Evolutionary conservation across 2,113 vertebrate species (phyloP).

Genomic region (Columba janthina): DNA sequence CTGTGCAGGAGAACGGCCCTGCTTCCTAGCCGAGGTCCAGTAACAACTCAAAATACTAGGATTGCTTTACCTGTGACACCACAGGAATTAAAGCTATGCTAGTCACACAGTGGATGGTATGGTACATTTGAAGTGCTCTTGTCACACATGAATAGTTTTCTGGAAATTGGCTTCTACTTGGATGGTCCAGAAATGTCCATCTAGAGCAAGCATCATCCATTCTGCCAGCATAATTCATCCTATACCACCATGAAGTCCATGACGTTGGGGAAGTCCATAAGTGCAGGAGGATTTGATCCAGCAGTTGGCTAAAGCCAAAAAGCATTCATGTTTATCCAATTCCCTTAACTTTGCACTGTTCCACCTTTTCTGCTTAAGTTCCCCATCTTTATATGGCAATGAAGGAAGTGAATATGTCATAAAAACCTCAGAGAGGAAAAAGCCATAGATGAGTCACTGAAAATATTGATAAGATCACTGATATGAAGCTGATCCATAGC

Average conservation of each 20-base stretch:
- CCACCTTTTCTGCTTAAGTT: background rate
- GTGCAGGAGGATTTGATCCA: background rate
- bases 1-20: background rate
- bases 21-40: background rate
- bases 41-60: background rate
- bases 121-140: background rate
- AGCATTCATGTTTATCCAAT: background rate
- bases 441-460: slow-evolving; percentile 43
- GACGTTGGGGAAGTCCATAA: background rate
- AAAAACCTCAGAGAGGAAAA: slow-evolving; percentile 9
- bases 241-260: background rate
- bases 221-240: background rate
- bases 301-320: background rate
- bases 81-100: background rate
- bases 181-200: background rate
- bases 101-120: background rate
- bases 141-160: background rate
- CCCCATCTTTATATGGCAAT: background rate
- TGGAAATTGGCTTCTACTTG: background rate
- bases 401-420: slow-evolving; percentile 20
- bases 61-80: background rate
- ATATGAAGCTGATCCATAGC: slow-evolving; percentile 2
- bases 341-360: background rate
- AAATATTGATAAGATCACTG: slow-evolving; percentile 27
- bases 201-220: background rate